Evolutionary conservation across 2,888 invertebrate species (phyloP), one percentile per base, ranked within the genome.

Genomic region (Lithodes maja): DNA sequence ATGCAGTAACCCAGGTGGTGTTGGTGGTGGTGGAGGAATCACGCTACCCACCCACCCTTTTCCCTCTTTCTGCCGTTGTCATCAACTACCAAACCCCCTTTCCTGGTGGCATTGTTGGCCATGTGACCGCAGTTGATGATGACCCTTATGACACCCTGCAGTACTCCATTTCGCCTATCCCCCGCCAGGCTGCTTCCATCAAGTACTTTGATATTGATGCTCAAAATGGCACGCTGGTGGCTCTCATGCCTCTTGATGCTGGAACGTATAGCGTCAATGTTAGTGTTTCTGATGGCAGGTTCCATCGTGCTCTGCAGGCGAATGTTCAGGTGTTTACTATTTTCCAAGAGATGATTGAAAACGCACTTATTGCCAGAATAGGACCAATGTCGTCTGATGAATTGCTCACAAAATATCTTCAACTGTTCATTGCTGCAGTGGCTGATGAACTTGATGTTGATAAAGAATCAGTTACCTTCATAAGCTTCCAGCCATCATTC

Each of bases 81-180:
- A 97, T 97, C 93, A 98, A 98, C 0, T 98, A 97, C 93, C 95
- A 96, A 93, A 98, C 98, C 93, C 97, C 97, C 93, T 99, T 98
- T 94, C 96, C 97, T 0, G 98, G 98, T 1, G 98, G 99, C 0
- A 94, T 96, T 50, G 95, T 99, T 82, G 99, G 99, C 0, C 96
- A 96, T 93, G 96, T 99, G 52, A 96, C 96, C 93, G 98, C 98
- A 0, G 96, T 96, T 9, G 99, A 99, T 94, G 97, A 97, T 93
- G 99, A 99, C 94, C 96, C 97, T 85, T 98, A 98, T 93, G 99
- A 99, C 94, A 96, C 96, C n/a, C 95, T 99, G 17, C 94, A 95
- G 0, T 99, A 95, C 93, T 95, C 95, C 50, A 94, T 98, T 12
- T 61, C 71, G 1, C 92, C 15, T 80, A 33, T 9, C 12, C 92